Evolutionary conservation across 2,888 invertebrate genomes (phyloP).

Genomic region (Silvanus unidentatus): DNA sequence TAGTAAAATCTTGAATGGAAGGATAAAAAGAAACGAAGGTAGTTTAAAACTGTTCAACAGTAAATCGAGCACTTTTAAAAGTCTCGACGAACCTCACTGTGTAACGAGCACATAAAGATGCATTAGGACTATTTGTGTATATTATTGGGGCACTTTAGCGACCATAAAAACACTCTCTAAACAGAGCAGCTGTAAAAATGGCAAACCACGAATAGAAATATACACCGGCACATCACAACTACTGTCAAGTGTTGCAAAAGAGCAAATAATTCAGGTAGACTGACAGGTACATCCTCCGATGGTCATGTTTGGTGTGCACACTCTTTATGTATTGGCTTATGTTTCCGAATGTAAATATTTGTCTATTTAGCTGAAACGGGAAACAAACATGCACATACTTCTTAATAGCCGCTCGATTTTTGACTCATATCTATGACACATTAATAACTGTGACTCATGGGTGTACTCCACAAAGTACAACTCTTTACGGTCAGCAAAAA

Average conservation of each 20-base stretch:
- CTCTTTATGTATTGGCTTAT: too few species aligned
- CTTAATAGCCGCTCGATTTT: too few species aligned
- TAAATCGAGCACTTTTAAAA: constrained; percentile 25
- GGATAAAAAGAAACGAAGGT: constrained; percentile 20
- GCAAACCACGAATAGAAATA: constrained; percentile 15
- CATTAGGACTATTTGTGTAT: constrained; percentile 36
- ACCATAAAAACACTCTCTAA: constrained; percentile 30
- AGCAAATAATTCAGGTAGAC: constrained; percentile 3
- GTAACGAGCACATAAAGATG: constrained; percentile 33
- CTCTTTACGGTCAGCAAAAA: background rate
- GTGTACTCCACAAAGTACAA: background rate
- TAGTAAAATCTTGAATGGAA: constrained; percentile 19
- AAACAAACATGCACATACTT: background rate
- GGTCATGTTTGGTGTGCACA: background rate
- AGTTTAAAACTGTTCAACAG: constrained; percentile 22
- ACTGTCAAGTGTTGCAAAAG: constrained; percentile 5
- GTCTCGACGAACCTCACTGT: constrained; percentile 22
- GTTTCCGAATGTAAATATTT: background rate
- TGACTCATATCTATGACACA: background rate
- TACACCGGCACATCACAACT: constrained; percentile 3
- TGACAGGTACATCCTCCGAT: constrained; percentile 4
- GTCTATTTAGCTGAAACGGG: background rate
- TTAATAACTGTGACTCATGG: constrained; percentile 1
- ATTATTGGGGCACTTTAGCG: constrained; percentile 33
- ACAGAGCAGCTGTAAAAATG: constrained; percentile 25